phyloP scores from a whole-genome alignment of 92 coral and sea anemone genomes.

The Porites divaricata region DNA sequence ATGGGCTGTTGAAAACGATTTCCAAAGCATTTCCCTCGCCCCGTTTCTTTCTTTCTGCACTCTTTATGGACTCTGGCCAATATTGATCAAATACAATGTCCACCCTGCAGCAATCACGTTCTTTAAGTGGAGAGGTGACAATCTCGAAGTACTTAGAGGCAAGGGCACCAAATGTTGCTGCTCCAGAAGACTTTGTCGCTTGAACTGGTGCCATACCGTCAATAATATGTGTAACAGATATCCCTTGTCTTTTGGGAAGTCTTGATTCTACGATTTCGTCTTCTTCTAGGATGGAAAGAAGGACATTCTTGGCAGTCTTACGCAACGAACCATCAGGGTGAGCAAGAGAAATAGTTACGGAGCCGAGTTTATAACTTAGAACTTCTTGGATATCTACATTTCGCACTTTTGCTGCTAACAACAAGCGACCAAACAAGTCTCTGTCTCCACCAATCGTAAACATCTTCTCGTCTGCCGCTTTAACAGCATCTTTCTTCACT shows the following conservation, averaged over 20 bases:
- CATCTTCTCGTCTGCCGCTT: not conserved
- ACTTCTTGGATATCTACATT: not conserved
- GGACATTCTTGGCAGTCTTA: no score
- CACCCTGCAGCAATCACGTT: not conserved
- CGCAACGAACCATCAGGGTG: slow-evolving; percentile 1
- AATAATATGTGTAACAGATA: not conserved
- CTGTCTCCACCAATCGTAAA: not conserved
- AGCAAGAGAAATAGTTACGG: slow-evolving; percentile 37
- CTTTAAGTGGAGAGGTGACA: not conserved
- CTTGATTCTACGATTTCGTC: slow-evolving; percentile 5
- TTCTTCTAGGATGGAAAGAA: no score
- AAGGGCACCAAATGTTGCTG: slow-evolving; percentile 44
- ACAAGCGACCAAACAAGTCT: not conserved
- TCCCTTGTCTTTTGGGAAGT: not conserved
- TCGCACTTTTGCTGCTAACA: not conserved
- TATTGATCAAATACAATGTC: slow-evolving; percentile 59
- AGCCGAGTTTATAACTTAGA: slow-evolving; percentile 23
- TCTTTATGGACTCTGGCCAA: slow-evolving; percentile 40
- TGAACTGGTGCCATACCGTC: slow-evolving; percentile 62
- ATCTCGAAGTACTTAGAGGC: slow-evolving; percentile 37
- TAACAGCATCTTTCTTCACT: not conserved
- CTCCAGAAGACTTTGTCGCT: slow-evolving; percentile 35
- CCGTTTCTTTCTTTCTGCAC: slow-evolving; percentile 24
- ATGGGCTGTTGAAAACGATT: not conserved
- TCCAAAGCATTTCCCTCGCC: slow-evolving; percentile 44